Evolutionary conservation across 2,797 vertebrate species (phyloP).

Genomic region (Myiothlypis chrysogaster): DNA sequence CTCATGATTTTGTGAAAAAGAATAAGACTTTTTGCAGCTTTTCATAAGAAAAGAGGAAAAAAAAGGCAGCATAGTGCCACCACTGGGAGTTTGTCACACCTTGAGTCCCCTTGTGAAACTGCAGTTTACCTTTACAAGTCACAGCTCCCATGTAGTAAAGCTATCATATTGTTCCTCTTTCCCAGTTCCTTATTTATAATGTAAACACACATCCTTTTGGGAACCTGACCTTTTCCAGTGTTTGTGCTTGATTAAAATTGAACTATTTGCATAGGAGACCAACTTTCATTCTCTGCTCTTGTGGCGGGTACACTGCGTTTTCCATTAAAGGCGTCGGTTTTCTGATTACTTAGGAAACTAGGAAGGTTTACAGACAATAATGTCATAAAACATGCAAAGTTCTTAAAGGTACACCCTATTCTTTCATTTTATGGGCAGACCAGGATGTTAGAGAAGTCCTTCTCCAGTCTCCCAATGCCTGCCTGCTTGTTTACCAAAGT

Average conservation of each 20-base stretch:
- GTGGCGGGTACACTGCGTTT: not conserved
- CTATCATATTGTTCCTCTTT: slow-evolving; percentile 35
- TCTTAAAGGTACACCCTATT: slow-evolving; percentile 3
- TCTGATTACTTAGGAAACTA: slow-evolving; percentile 34
- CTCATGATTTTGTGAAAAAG: not conserved
- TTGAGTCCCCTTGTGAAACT: not conserved
- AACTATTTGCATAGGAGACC: slow-evolving; percentile 62
- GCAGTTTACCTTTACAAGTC: not conserved
- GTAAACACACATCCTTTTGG: slow-evolving; percentile 52
- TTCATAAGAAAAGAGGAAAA: not conserved
- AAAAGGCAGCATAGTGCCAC: not conserved
- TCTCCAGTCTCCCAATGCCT: not conserved
- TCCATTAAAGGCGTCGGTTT: not conserved
- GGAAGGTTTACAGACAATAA: slow-evolving; percentile 50
- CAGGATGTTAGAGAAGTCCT: not conserved
- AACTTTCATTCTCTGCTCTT: slow-evolving; percentile 28
- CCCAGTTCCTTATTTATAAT: slow-evolving; percentile 63
- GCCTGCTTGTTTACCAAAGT: not conserved
- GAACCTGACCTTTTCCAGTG: slow-evolving; percentile 52
- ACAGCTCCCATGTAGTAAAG: not conserved
- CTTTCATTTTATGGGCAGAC: slow-evolving; percentile 20
- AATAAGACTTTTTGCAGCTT: not conserved
- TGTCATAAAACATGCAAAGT: slow-evolving; percentile 48
- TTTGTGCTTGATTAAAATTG: slow-evolving; percentile 32
- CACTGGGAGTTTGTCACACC: not conserved